Percentiles rank a stretch among this genome's conserved stretches.
These are phyloP conservation scores for Sciurus carolinensis DNA, from an alignment of 2,797 vertebrate species.

Conservation along the genomic window DNA sequence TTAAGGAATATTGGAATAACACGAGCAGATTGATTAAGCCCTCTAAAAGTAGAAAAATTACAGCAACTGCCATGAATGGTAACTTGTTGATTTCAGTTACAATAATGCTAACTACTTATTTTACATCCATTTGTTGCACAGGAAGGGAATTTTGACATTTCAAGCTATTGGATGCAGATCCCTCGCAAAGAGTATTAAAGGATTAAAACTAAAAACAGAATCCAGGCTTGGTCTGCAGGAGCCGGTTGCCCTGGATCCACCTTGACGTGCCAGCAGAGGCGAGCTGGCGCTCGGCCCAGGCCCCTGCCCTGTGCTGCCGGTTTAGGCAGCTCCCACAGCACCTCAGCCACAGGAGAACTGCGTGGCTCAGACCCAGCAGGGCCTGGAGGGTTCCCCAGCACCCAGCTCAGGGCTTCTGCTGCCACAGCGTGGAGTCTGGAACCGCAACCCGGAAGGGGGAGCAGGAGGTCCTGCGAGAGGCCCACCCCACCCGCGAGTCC, in stretches of 20 bases:
- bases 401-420: accelerated
- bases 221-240: background rate
- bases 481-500: background rate
- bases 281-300: accelerated
- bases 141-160: background rate
- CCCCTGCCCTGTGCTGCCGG: background rate
- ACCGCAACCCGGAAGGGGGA: no score
- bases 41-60: background rate
- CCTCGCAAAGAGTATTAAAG: background rate
- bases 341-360: accelerated
- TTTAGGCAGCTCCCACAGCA: accelerated
- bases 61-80: accelerated
- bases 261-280: accelerated
- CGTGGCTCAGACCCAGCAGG: background rate
- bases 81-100: background rate
- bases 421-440: accelerated
- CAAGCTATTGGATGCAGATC: background rate
- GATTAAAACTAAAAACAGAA: background rate
- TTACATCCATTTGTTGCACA: no score
- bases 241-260: no score
- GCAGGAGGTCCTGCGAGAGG: accelerated
- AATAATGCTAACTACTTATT: accelerated
- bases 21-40: background rate
- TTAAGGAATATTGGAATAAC: background rate
- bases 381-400: background rate